Evolutionary conservation across 2,888 invertebrate genomes (phyloP).

Genomic region (Drosophila nigricruria): DNA sequence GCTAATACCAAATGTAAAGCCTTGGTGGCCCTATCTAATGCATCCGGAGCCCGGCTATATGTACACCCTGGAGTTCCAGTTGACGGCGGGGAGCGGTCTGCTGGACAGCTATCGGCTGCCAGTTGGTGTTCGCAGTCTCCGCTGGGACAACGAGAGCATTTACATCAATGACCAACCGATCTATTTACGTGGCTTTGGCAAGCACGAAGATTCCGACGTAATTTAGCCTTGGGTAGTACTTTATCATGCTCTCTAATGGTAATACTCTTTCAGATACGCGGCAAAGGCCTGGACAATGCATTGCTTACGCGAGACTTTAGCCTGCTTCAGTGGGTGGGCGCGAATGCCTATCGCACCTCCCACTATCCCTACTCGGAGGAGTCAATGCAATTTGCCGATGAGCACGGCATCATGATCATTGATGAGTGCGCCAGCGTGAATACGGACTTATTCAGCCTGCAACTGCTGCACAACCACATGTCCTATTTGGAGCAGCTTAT

Average conservation of each 20-base stretch:
- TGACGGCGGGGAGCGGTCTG: constrained; percentile 75
- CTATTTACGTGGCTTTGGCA: constrained; percentile 96
- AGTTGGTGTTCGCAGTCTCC: constrained; percentile 93
- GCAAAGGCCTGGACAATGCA: constrained; percentile 96
- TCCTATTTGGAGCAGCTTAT: constrained; percentile 94
- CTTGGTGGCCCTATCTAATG: constrained; percentile 99
- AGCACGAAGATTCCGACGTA: constrained; percentile 97
- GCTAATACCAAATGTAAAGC: constrained; percentile 89
- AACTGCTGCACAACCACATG: constrained; percentile 92
- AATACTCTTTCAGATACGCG: constrained; percentile 89
- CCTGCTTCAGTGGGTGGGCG: constrained; percentile 97
- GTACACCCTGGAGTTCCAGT: constrained; percentile 90
- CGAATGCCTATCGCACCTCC: constrained; percentile 97
- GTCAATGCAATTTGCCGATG: constrained; percentile 96
- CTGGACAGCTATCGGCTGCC: constrained; percentile 92
- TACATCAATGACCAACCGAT: constrained; percentile 93
- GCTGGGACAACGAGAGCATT: constrained; percentile 91
- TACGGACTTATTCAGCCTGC: constrained; percentile 89
- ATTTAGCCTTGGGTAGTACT: neutral
- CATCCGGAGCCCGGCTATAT: constrained; percentile 92
- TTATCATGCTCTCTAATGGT: neutral
- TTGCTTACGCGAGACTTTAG: constrained; percentile 96
- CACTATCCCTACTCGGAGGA: constrained; percentile 99
- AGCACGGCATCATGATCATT: constrained; percentile 96
- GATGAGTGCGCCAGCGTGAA: constrained; percentile 98